phyloP scores from a whole-genome alignment of 2,888 invertebrate genomes.

The Schizaphis graminum region DNA sequence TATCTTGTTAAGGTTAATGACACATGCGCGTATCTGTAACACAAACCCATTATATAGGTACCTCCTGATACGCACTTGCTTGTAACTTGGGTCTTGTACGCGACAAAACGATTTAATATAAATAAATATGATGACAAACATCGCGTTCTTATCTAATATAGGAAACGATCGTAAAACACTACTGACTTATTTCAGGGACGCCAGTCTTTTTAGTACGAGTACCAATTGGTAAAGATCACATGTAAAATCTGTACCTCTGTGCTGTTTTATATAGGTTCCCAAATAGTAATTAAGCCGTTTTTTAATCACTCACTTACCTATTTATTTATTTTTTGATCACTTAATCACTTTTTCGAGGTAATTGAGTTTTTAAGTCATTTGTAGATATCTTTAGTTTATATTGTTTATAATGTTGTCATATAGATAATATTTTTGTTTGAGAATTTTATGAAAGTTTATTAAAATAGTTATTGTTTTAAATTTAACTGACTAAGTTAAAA shows the following conservation, averaged over 20 bases:
- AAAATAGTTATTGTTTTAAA: neutral
- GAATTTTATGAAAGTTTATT: neutral
- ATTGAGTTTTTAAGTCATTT: too few species aligned
- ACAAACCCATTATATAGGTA: neutral
- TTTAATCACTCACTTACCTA: neutral
- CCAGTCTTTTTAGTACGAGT: neutral
- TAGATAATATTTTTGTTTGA: neutral
- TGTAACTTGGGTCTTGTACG: neutral
- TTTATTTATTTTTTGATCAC: neutral
- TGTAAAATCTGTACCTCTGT: neutral
- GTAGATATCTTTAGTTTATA: neutral
- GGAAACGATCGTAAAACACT: neutral
- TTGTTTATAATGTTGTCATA: neutral
- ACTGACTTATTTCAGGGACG: neutral
- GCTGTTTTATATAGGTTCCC: too few species aligned
- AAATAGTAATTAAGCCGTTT: neutral
- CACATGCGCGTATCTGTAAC: neutral
- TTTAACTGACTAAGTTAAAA: neutral
- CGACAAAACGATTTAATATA: neutral
- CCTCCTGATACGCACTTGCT: neutral
- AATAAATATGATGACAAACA: neutral
- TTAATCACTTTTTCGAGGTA: neutral
- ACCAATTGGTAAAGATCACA: neutral
- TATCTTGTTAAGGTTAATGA: slow-evolving; percentile 34
- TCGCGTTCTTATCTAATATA: neutral